Conservation (phyloP, 2,888 invertebrate species). For the Crocallis elinguaria region DNA sequence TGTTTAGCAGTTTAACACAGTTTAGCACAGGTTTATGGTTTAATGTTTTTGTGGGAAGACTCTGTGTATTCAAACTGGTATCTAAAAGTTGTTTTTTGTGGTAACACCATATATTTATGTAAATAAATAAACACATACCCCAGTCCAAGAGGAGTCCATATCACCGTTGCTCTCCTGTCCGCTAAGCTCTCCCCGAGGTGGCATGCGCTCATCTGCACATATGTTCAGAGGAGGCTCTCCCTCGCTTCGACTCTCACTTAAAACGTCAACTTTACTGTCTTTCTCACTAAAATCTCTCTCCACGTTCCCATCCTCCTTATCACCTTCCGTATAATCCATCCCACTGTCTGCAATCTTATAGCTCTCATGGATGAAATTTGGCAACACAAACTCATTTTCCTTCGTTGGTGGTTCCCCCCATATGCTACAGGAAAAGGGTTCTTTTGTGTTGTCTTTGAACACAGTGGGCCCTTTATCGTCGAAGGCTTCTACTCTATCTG, state of each 20-base stretch:
- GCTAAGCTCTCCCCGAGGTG: slow-evolving; percentile 93
- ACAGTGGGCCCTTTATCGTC: slow-evolving; percentile 61
- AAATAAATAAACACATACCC: slow-evolving; percentile 76
- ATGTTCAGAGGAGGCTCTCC: slow-evolving; percentile 86
- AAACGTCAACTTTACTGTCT: slow-evolving; percentile 71
- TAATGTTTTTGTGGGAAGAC: too few species aligned
- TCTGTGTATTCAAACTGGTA: too few species aligned
- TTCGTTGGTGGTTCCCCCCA: slow-evolving; percentile 77
- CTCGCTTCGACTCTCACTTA: slow-evolving; percentile 67
- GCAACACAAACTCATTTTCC: slow-evolving; percentile 73
- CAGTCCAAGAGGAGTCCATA: slow-evolving; percentile 90
- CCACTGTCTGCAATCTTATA: slow-evolving; percentile 74
- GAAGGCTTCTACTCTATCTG: slow-evolving; percentile 73
- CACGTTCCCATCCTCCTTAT: slow-evolving; percentile 46
- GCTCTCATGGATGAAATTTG: slow-evolving; percentile 78
- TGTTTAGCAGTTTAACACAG: too few species aligned
- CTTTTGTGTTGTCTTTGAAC: slow-evolving; percentile 56
- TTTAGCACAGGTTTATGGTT: too few species aligned
- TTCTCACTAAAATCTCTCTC: slow-evolving; percentile 56
- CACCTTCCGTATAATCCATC: slow-evolving; percentile 61
- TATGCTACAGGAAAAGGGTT: slow-evolving; percentile 44
- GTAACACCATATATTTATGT: too few species aligned
- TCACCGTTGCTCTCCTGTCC: slow-evolving; percentile 94
- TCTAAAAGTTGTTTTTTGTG: too few species aligned
- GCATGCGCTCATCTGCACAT: slow-evolving; percentile 94